These are phyloP conservation scores for Theristus sp. DNA, from an alignment of 2,888 invertebrate genomes.

Conservation along the genomic window DNA sequence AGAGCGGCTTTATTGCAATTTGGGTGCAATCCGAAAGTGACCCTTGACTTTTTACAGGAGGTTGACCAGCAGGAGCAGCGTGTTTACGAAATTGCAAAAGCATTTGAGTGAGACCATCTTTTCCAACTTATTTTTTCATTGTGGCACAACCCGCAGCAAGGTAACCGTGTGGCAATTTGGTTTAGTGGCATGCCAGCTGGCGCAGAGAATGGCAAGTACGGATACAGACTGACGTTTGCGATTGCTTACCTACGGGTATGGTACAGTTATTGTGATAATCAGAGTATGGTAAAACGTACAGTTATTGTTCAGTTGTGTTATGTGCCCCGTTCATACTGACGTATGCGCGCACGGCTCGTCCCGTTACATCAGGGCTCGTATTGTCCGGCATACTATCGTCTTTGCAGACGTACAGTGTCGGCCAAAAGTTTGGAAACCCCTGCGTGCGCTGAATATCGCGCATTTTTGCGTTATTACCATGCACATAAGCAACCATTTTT, in stretches of 20 bases:
- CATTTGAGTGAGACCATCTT: slow-evolving; percentile 33
- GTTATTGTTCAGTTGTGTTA: too few relatives aligned
- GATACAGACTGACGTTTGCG: slow-evolving; percentile 87
- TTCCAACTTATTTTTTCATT: too few relatives aligned
- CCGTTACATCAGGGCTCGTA: too few relatives aligned
- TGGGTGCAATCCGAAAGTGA: too few relatives aligned
- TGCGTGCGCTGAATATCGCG: too few relatives aligned
- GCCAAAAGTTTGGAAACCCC: too few relatives aligned
- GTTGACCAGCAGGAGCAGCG: slow-evolving; percentile 54
- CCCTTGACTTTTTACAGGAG: too few relatives aligned
- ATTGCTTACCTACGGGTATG: slow-evolving; percentile 90
- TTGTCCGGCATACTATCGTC: slow-evolving; percentile 13
- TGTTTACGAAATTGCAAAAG: slow-evolving; percentile 57
- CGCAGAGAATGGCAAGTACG: slow-evolving; percentile 76
- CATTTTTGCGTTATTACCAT: too few relatives aligned
- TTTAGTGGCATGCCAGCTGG: slow-evolving; percentile 64
- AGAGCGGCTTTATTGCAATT: not conserved
- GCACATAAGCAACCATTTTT: too few relatives aligned
- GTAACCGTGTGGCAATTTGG: not conserved
- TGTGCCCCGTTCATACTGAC: too few relatives aligned
- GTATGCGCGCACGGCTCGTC: too few relatives aligned
- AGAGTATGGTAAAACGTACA: not conserved
- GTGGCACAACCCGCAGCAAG: not conserved
- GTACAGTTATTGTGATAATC: slow-evolving; percentile 29
- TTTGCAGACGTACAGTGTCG: too few relatives aligned